Percentiles rank a stretch among this genome's conserved stretches.
phyloP scores from a whole-genome alignment of 2,888 invertebrate species.

The Ophion ellenae region DNA sequence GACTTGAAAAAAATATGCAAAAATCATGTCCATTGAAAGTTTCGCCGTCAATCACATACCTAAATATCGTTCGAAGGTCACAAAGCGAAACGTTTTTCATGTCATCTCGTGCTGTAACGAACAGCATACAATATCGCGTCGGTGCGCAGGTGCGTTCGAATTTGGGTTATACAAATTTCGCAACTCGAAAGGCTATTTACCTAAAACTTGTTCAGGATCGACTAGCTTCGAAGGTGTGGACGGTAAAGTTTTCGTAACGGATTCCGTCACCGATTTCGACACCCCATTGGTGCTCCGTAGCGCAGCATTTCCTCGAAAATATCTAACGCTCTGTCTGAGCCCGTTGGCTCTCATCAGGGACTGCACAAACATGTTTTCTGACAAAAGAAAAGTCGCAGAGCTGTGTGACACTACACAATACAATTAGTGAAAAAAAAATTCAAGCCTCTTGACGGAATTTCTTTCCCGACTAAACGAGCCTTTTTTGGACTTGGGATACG shows the following conservation, averaged over 20 bases:
- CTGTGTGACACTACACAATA: conserved; percentile 22
- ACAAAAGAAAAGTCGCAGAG: background rate
- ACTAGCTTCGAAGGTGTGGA: background rate
- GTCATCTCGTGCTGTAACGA: too few species aligned
- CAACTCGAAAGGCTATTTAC: conserved; percentile 17
- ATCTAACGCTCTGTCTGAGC: conserved; percentile 40
- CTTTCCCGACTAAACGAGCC: background rate
- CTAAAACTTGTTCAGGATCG: conserved; percentile 40
- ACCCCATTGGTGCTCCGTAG: conserved; percentile 52
- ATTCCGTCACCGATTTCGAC: conserved; percentile 2
- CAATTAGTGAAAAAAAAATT: background rate
- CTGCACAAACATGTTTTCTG: conserved; percentile 48
- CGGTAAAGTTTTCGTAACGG: background rate
- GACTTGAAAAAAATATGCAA: too few species aligned
- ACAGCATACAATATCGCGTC: background rate
- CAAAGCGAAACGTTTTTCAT: too few species aligned
- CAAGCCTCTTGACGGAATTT: background rate
- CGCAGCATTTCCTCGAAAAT: conserved; percentile 47
- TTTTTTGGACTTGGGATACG: background rate
- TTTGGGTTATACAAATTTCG: background rate
- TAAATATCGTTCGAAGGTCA: too few species aligned
- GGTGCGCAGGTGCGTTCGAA: background rate
- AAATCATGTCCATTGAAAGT: too few species aligned
- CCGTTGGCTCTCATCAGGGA: conserved; percentile 31
- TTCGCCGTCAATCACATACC: too few species aligned